Evolutionary conservation across 2,113 vertebrate genomes (phyloP), one percentile per base, ranked within the genome.

Genomic region (Amphiprion ocellaris): DNA sequence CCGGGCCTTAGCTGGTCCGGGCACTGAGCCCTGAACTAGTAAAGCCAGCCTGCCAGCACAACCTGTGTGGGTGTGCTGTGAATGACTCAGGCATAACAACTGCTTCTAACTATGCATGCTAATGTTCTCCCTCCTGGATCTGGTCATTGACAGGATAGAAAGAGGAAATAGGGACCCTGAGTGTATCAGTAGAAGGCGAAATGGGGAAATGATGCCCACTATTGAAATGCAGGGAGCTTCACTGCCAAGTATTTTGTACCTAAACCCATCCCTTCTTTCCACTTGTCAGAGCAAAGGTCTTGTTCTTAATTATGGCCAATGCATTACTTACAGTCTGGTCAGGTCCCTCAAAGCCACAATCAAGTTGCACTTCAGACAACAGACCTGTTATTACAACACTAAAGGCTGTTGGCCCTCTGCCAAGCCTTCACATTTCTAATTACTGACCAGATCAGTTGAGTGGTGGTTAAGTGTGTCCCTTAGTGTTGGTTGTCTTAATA

Each of bases 391-490:
- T 90, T 82, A 90, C 76, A 62, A 55, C 82, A 49, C 58, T 50
- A 77, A 79, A 75, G 73, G 62, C 77, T 71, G 65, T 46, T 85
- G 83, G 77, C 65, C 70, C 39, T 30, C 78, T 75, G 82, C 81
- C 85, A 81, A 87, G 53, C 44, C 53, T 39, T 56, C 82, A 81
- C 82, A 71, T 87, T 62, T 79, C 79, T 91, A 91, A 93, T 94
- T 92, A 91, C 85, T 81, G 79, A 77, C 83, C 74, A 83, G 66
- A 89, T 78, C 74, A 81, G 82, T 26, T 70, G 62, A 81, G 74
- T 62, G 26, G 60, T 49, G 62, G 46, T 15, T 81, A 68, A 76
- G 60, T 65, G 67, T 69, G 28, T 52, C 63, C 19, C 10, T 50
- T 16, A 53, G 21, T 62, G 24, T 69, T 19, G 44, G 7, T 55